These are phyloP conservation scores for Smittia aterrima DNA, from an alignment of 2,888 invertebrate genomes.

Conservation along the genomic window DNA sequence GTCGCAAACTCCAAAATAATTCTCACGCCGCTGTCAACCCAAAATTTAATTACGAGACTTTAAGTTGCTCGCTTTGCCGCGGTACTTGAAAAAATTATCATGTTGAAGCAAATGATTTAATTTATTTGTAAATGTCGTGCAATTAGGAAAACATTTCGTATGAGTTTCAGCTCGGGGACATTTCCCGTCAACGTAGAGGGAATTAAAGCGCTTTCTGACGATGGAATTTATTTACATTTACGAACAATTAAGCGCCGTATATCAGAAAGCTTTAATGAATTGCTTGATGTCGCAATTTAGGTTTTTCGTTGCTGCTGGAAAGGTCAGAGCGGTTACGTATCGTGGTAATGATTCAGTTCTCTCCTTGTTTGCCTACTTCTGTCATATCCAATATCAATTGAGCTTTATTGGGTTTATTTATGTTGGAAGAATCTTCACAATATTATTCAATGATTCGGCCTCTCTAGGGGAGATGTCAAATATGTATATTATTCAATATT, in stretches of 20 bases:
- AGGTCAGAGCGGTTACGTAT: not conserved
- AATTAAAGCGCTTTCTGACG: not conserved
- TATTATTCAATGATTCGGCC: constrained; percentile 20
- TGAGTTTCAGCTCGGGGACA: not conserved
- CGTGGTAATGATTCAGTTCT: not conserved
- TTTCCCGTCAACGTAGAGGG: not conserved
- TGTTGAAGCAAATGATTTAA: constrained; percentile 36
- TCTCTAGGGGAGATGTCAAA: constrained; percentile 30
- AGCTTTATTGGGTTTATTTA: constrained; percentile 3
- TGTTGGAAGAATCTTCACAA: not conserved
- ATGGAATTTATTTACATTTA: constrained; percentile 6
- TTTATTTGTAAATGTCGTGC: constrained; percentile 26
- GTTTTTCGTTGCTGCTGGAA: not conserved
- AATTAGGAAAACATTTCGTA: constrained; percentile 10
- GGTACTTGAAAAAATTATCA: constrained; percentile 15
- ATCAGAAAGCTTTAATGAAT: not conserved
- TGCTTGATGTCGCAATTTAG: not conserved
- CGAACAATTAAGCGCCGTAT: not conserved
- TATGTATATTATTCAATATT: constrained; percentile 23
- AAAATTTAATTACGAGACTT: constrained; percentile 20
- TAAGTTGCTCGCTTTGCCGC: not conserved
- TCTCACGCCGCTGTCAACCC: not conserved
- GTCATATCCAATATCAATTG: constrained; percentile 11
- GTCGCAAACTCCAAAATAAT: not conserved
- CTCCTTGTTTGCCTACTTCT: not conserved